Evolutionary conservation across 1,140 invertebrate species (phyloP), one percentile per base, ranked within the genome.

Genomic region (Trichogramma pretiosum): DNA sequence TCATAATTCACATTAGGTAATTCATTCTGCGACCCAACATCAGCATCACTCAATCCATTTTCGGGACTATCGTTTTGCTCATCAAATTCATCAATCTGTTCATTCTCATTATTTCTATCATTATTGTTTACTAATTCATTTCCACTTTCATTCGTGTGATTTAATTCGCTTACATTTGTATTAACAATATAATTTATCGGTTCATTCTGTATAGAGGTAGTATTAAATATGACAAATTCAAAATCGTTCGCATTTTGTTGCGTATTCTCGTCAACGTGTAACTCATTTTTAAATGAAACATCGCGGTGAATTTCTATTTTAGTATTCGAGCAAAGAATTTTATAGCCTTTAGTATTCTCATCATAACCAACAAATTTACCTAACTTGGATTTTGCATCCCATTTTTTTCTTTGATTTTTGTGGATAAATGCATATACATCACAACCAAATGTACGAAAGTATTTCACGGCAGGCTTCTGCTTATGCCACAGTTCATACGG

Each of bases 401-500:
- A 34, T 23, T 60, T 60, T 11, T 32, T 44, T 48, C 57, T 35
- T 30, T 43, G 40, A 23, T 39, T 34, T 28, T 50, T 43, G 34
- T 44, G 46, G 10, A 57, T 44, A 33, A 48, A 43, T 3, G 52
- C 44, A 39, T 48, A 57, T 9, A 38, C 52, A 17, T 53, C 37
- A 24, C 21, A 40, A 16, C 56, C 61, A 50, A 62, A 62, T 21
- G 55, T 41, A 53, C 39, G 57, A 18, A 59, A 52, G 45, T 61
- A 47, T 26, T 55, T 55, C 41, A 61, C 14, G 40, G 52, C 3
- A 5, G 52, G 45, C 26, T 56, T 56, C 44, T 44, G 54, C 32
- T 43, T 50, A 38, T 54, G 30, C 58, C 61, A 64, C 7, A 52
- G 11, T 48, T 63, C 53, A 33, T 54, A 57, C 21, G 61, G 61